Percentiles rank a stretch among this genome's conserved stretches.
Evolutionary conservation across 2,888 invertebrate genomes (phyloP).

Genomic region (Agonopterix heracliana): DNA sequence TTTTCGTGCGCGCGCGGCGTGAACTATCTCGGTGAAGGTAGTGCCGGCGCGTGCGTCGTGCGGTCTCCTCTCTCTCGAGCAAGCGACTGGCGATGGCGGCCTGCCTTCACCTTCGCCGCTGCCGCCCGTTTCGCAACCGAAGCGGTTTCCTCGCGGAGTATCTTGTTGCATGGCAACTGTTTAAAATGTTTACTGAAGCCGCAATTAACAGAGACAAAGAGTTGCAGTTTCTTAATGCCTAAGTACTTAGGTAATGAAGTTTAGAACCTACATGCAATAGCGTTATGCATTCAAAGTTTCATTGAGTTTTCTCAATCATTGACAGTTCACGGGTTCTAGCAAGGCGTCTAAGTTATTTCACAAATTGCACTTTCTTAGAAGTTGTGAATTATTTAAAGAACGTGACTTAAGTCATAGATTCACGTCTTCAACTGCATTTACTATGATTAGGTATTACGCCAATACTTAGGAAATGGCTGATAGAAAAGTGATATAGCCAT

Average conservation of each 20-base stretch:
- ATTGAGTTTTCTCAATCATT: conserved; percentile 10
- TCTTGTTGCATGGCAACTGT: conserved; percentile 72
- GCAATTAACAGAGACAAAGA: conserved; percentile 10
- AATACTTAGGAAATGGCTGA: conserved; percentile 28
- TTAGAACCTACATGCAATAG: too few species aligned
- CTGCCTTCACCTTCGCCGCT: conserved; percentile 55
- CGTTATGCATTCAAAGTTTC: neutral
- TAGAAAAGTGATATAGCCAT: conserved; percentile 11
- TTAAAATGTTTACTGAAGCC: conserved; percentile 16
- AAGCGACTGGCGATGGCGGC: conserved; percentile 55
- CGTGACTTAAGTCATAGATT: too few species aligned
- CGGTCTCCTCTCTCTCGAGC: conserved; percentile 56
- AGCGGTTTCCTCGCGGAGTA: conserved; percentile 61
- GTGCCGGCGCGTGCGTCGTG: conserved; percentile 47
- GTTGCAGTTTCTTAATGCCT: neutral
- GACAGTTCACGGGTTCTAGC: too few species aligned
- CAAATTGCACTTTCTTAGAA: too few species aligned
- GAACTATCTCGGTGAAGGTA: conserved; percentile 7
- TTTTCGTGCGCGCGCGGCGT: conserved; percentile 38
- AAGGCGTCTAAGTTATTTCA: too few species aligned
- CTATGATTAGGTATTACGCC: neutral
- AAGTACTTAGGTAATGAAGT: neutral
- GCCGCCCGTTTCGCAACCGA: conserved; percentile 63
- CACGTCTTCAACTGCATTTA: too few species aligned
- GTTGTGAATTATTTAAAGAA: too few species aligned